Evolutionary conservation across 2,113 vertebrate species (phyloP).

Genomic region (Siniperca chuatsi): DNA sequence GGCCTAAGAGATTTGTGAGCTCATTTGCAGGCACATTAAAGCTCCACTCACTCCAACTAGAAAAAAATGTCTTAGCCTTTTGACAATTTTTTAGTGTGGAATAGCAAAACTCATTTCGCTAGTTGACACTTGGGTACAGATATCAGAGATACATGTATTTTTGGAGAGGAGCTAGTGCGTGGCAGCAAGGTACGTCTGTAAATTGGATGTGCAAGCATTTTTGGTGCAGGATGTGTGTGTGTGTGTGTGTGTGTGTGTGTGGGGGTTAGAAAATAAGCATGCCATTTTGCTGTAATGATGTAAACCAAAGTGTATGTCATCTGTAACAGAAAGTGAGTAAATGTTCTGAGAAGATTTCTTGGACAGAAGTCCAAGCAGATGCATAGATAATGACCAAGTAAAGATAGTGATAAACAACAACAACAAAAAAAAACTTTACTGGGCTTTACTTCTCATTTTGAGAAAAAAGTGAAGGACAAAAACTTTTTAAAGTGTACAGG

Average conservation of each 20-base stretch:
- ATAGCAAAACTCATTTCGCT: conserved; percentile 78
- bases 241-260: too few species aligned
- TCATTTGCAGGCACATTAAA: conserved; percentile 83
- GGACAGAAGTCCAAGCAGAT: conserved; percentile 10
- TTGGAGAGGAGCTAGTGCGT: conserved; percentile 57
- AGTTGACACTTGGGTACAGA: conserved; percentile 76
- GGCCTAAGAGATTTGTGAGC: conserved; percentile 79
- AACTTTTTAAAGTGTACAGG: conserved; percentile 11
- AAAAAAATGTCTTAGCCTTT: conserved; percentile 66
- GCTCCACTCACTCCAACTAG: conserved; percentile 62
- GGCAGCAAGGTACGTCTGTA: conserved; percentile 56
- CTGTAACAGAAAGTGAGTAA: conserved; percentile 32
- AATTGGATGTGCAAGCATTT: conserved; percentile 67
- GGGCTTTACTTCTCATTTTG: conserved; percentile 15
- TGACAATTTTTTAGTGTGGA: conserved; percentile 77
- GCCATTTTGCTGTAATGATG: conserved; percentile 44
- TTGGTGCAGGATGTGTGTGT: conserved; percentile 16
- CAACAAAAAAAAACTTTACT: conserved; percentile 7
- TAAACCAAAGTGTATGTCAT: conserved; percentile 41
- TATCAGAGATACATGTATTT: conserved; percentile 78
- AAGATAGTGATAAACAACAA: neutral
- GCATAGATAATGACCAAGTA: conserved; percentile 23
- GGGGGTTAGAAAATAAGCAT: neutral
- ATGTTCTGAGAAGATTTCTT: conserved; percentile 19
- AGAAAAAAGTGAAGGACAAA: neutral